Evolutionary conservation across 2,113 vertebrate species (phyloP).

Genomic region (Mesoclemmys tuberculata): DNA sequence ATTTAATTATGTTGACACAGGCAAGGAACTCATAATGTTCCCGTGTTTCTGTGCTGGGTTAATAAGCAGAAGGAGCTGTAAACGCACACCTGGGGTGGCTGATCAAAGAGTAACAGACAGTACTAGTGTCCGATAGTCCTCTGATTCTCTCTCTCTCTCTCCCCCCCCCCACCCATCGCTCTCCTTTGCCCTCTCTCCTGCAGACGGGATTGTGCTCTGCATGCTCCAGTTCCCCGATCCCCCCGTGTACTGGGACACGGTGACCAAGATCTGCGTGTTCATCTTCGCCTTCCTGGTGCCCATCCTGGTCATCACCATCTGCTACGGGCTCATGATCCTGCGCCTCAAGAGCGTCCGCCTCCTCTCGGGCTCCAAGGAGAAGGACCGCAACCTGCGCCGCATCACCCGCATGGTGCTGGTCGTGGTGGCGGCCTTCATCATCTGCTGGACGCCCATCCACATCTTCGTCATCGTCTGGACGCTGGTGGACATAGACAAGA

Average conservation of each 20-base stretch:
- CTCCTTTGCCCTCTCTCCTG: not conserved
- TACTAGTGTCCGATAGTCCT: not conserved
- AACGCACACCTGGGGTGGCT: too few relatives aligned
- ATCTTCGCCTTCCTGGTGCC: conserved; percentile 95
- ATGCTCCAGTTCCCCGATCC: conserved; percentile 89
- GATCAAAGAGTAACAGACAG: not conserved
- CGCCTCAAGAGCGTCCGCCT: conserved; percentile 94
- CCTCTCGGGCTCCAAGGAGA: conserved; percentile 96
- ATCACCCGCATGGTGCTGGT: conserved; percentile 98
- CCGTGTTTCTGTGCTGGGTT: not conserved
- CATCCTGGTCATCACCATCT: conserved; percentile 94
- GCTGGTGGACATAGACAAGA: conserved; percentile 87
- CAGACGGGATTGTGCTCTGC: conserved; percentile 85
- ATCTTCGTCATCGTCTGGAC: conserved; percentile 96
- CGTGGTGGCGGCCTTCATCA: conserved; percentile 94
- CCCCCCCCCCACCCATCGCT: not conserved
- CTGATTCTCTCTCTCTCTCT: too few relatives aligned
- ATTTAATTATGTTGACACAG: not conserved
- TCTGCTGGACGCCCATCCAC: conserved; percentile 99
- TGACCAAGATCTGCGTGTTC: conserved; percentile 96
- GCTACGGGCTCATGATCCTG: conserved; percentile 95
- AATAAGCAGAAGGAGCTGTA: not conserved
- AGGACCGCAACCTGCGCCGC: conserved; percentile 91
- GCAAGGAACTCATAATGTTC: not conserved
- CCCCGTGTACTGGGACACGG: conserved; percentile 91